Percentiles rank a stretch among this genome's conserved stretches.
Evolutionary conservation across 2,113 vertebrate genomes (phyloP).

Genomic region (Mesocricetus auratus): DNA sequence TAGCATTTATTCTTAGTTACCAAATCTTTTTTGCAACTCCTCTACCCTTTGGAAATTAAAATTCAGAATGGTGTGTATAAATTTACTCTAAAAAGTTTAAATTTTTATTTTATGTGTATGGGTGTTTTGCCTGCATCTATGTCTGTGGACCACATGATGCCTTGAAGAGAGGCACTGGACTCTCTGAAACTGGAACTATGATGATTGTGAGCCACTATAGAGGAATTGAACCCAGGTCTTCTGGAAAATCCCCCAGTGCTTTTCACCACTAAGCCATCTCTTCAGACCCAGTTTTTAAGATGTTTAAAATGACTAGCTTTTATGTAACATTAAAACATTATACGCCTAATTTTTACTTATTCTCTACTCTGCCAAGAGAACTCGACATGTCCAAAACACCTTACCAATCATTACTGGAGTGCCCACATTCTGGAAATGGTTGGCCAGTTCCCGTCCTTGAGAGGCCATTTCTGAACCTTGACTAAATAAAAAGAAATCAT

Average conservation of each 20-base stretch:
- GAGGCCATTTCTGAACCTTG: slow-evolving; percentile 93
- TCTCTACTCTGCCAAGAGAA: neutral
- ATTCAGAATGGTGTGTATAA: neutral
- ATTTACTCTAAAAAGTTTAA: neutral
- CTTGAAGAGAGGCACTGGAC: neutral
- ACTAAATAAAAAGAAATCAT: slow-evolving; percentile 87
- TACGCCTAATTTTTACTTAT: neutral
- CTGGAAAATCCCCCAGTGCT: neutral
- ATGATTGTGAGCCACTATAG: neutral
- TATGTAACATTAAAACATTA: neutral
- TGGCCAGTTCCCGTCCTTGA: slow-evolving; percentile 94
- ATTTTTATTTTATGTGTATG: neutral
- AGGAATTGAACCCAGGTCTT: neutral
- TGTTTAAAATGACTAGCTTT: slow-evolving; percentile 11
- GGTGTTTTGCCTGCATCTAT: neutral
- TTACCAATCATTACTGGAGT: slow-evolving; percentile 98
- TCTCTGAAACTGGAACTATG: neutral
- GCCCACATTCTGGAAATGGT: slow-evolving; percentile 95
- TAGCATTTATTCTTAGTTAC: slow-evolving; percentile 39
- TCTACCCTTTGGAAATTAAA: neutral
- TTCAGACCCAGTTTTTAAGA: slow-evolving; percentile 31
- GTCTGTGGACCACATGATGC: neutral
- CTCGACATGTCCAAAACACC: slow-evolving; percentile 43
- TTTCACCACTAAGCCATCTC: neutral
- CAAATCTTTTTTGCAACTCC: neutral